A percentile compares a stretch with the other conserved stretches of the same genome.
These are phyloP conservation scores for Paradisaea rubra DNA, from an alignment of 2,113 vertebrate genomes.

Conservation along the genomic window DNA sequence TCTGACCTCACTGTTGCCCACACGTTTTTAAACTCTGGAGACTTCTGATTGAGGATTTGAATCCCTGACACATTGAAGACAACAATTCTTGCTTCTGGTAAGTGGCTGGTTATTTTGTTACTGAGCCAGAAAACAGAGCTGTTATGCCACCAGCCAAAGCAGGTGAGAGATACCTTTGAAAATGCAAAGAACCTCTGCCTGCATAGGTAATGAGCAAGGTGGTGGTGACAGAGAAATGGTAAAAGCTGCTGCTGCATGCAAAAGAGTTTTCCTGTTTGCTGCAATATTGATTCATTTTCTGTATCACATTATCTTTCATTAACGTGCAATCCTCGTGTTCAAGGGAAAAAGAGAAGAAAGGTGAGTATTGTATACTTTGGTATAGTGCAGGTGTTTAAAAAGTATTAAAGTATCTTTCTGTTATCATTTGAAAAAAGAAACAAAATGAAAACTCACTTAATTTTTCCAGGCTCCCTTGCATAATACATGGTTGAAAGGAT, in stretches of 20 bases:
- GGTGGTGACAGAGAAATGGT: background rate
- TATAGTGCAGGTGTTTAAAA: background rate
- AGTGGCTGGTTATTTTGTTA: background rate
- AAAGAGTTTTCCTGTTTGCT: background rate
- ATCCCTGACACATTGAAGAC: background rate
- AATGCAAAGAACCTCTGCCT: background rate
- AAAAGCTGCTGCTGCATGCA: background rate
- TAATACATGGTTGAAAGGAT: slow-evolving; percentile 98
- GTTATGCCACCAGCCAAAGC: background rate
- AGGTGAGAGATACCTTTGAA: background rate
- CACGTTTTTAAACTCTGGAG: background rate
- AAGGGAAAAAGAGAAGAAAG: background rate
- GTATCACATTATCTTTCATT: background rate
- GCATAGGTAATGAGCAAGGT: background rate
- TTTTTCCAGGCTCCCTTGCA: slow-evolving; percentile 93
- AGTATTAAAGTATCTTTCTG: background rate
- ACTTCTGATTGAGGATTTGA: background rate
- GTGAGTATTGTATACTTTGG: background rate
- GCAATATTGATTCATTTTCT: background rate
- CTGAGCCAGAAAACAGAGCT: background rate
- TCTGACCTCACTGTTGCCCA: accelerated
- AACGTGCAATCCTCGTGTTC: background rate
- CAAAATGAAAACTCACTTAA: slow-evolving; percentile 79
- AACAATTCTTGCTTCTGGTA: background rate
- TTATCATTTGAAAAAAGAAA: background rate